A percentile compares a stretch with the other conserved stretches of the same genome.
phyloP scores from a whole-genome alignment of 1,140 invertebrate species.

The Cataglyphis hispanica region DNA sequence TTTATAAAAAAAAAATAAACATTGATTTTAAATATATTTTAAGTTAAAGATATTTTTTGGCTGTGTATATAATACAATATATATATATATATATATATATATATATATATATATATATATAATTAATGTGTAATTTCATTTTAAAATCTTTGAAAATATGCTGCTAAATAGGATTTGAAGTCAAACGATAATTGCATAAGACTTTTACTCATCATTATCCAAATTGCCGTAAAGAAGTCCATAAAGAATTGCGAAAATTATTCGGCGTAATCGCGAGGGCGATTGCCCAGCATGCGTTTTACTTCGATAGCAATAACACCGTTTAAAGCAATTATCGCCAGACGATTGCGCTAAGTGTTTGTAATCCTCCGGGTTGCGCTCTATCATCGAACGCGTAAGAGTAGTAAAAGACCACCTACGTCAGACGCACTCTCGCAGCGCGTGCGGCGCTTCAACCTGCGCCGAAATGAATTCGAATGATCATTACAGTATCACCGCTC shows the following conservation, averaged over 20 bases:
- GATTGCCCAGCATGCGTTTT: neutral
- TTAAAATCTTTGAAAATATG: neutral
- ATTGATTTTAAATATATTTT: neutral
- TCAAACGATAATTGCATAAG: constrained; percentile 8
- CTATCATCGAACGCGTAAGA: constrained; percentile 27
- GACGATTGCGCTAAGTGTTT: constrained; percentile 21
- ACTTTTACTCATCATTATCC: neutral
- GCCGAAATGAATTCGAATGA: constrained; percentile 49
- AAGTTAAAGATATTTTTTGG: neutral
- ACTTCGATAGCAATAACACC: constrained; percentile 34
- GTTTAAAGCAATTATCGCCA: constrained; percentile 11
- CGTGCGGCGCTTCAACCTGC: constrained; percentile 29
- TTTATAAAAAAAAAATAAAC: neutral
- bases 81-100: too few species aligned
- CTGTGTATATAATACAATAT: neutral
- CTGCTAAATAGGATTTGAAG: neutral
- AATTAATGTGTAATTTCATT: neutral
- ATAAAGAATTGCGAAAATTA: constrained; percentile 15
- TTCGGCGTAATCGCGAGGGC: neutral
- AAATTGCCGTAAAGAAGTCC: constrained; percentile 8
- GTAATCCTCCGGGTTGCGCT: neutral
- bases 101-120: too few species aligned
- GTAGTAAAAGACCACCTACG: constrained; percentile 40
- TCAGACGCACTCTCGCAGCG: neutral
- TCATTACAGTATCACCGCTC: constrained; percentile 45